These are phyloP conservation scores for Sphaeridia pumilis DNA, from an alignment of 2,888 invertebrate species.

Conservation along the genomic window DNA sequence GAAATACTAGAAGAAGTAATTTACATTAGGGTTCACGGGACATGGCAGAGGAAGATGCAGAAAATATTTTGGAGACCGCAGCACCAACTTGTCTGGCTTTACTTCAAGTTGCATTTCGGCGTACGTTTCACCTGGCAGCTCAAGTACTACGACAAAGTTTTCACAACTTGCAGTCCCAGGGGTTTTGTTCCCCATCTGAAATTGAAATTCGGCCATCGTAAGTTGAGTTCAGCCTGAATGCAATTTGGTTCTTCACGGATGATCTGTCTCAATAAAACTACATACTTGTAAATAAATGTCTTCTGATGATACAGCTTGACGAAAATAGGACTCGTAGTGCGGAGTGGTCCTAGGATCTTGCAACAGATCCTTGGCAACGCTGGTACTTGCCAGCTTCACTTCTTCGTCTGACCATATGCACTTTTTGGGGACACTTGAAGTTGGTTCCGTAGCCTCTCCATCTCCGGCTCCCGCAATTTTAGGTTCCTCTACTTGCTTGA, in stretches of 20 bases:
- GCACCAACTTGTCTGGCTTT: constrained; percentile 48
- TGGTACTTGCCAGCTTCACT: constrained; percentile 39
- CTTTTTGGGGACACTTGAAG: background rate
- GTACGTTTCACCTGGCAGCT: constrained; percentile 61
- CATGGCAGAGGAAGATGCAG: constrained; percentile 69
- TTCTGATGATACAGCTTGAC: constrained; percentile 71
- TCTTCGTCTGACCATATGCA: constrained; percentile 38
- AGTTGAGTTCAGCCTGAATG: background rate
- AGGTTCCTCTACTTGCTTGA: background rate
- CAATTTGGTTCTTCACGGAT: background rate
- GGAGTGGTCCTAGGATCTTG: constrained; percentile 55
- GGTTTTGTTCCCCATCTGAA: constrained; percentile 67
- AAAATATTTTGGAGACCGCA: constrained; percentile 53
- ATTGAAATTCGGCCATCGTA: background rate
- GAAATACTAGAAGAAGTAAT: background rate
- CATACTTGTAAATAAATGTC: constrained; percentile 71
- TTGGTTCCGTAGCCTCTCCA: background rate
- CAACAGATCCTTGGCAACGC: constrained; percentile 40
- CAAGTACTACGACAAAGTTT: constrained; percentile 65
- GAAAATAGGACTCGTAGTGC: constrained; percentile 66
- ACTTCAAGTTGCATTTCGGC: constrained; percentile 63
- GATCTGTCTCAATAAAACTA: background rate
- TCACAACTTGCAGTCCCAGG: constrained; percentile 72
- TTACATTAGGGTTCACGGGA: constrained; percentile 56
- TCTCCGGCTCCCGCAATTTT: background rate